Conservation (phyloP, 2,797 vertebrate genomes). For the Florisuga fusca region DNA sequence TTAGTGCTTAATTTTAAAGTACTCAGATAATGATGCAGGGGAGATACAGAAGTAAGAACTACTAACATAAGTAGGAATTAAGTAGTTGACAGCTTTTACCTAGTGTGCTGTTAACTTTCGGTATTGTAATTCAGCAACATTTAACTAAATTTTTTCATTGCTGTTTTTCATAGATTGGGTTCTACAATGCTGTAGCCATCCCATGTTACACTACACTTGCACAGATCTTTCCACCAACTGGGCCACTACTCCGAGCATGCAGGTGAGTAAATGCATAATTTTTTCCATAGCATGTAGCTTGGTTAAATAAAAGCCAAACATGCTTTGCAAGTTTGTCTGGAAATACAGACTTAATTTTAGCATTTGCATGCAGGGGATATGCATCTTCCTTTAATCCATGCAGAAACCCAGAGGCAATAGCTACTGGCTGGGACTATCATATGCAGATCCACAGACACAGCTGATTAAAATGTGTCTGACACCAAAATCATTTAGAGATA, state of each 20-base stretch:
- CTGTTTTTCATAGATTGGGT: constrained; percentile 86
- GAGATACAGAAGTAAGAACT: background rate
- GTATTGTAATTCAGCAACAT: background rate
- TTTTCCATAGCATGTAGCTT: background rate
- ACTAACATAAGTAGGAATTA: background rate
- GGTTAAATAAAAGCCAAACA: background rate
- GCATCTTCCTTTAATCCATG: background rate
- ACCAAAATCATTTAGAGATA: background rate
- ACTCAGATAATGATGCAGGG: background rate
- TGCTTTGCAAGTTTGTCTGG: background rate
- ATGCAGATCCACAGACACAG: background rate
- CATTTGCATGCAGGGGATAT: background rate
- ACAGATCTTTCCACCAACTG: constrained; percentile 91
- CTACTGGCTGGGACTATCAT: background rate
- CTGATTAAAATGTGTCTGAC: background rate
- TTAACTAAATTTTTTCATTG: background rate
- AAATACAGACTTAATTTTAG: background rate
- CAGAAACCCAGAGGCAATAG: background rate
- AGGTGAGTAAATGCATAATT: constrained; percentile 77
- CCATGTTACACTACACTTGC: constrained; percentile 94
- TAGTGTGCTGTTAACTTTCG: background rate
- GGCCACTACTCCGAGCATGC: constrained; percentile 91
- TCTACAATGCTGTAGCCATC: constrained; percentile 96
- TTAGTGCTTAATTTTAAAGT: background rate
- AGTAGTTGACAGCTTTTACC: background rate